These are phyloP conservation scores for Pempheris klunzingeri DNA, from an alignment of 2,797 vertebrate species.

Conservation along the genomic window DNA sequence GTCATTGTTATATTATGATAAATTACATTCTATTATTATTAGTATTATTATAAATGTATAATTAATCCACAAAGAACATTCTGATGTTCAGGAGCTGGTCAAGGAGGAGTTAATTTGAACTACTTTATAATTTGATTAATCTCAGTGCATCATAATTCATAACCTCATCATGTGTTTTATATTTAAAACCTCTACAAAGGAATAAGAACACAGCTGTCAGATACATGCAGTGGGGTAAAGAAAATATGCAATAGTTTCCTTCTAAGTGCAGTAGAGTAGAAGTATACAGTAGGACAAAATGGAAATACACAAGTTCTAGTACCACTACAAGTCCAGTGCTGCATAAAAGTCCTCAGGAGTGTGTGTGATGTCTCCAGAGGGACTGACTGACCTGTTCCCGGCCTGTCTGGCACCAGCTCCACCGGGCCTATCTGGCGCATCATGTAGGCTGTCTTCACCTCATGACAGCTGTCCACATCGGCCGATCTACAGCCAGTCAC, in stretches of 20 bases:
- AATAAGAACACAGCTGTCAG: neutral
- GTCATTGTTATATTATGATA: neutral
- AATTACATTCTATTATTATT: neutral
- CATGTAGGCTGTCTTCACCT: slow-evolving; percentile 93
- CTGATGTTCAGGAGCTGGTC: neutral
- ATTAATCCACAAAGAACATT: neutral
- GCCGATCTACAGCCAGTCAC: slow-evolving; percentile 65
- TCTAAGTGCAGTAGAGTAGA: neutral
- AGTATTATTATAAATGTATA: neutral
- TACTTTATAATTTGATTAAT: neutral
- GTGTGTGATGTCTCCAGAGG: slow-evolving; percentile 18
- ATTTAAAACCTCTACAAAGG: neutral
- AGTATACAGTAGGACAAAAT: neutral
- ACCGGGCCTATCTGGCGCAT: slow-evolving; percentile 91
- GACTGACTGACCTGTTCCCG: slow-evolving; percentile 85
- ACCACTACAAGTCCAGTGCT: neutral
- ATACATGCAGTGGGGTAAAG: neutral
- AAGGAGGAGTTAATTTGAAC: neutral
- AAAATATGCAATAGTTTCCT: neutral
- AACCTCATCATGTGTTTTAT: neutral
- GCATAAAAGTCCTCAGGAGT: no score
- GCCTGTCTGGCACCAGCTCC: slow-evolving; percentile 90
- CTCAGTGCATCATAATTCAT: neutral
- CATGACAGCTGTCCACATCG: slow-evolving; percentile 89
- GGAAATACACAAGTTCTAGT: neutral